These are phyloP conservation scores for Diogma glabrata DNA, from an alignment of 2,888 invertebrate genomes.

Conservation along the genomic window DNA sequence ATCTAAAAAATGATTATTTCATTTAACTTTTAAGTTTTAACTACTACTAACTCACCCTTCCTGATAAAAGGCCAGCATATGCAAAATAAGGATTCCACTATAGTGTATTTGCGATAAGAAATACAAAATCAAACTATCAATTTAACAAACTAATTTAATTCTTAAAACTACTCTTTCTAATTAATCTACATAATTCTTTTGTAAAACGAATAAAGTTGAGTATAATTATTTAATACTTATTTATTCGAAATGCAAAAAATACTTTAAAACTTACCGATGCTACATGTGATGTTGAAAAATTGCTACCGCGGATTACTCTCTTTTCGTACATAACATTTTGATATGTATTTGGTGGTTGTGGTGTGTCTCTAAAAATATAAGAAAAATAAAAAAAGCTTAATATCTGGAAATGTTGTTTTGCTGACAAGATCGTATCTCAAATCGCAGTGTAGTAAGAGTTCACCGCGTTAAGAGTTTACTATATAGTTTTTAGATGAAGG, in stretches of 20 bases:
- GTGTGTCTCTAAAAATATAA: constrained; percentile 26
- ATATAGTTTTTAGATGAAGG: too few relatives aligned
- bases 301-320: constrained; percentile 74
- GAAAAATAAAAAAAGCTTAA: constrained; percentile 20
- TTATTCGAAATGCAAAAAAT: too few relatives aligned
- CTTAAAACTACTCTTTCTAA: too few relatives aligned
- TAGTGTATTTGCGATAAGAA: constrained; percentile 7
- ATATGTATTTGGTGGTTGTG: constrained; percentile 39
- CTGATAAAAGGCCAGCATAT: constrained; percentile 36
- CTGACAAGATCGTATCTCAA: too few relatives aligned
- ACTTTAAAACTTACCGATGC: constrained; percentile 20
- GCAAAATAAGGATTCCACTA: constrained; percentile 43
- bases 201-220: too few relatives aligned
- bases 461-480: too few relatives aligned
- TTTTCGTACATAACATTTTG: constrained; percentile 85
- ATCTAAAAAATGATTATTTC: constrained; percentile 1
- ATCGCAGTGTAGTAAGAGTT: too few relatives aligned
- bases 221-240: too few relatives aligned
- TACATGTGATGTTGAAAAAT: constrained; percentile 45
- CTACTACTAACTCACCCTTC: constrained; percentile 23
- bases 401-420: too few relatives aligned
- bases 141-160: too few relatives aligned
- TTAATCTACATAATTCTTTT: too few relatives aligned
- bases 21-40: neutral
- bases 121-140: constrained; percentile 3